Evolutionary conservation across 2,113 vertebrate species (phyloP).

Genomic region (Clarias batrachus): DNA sequence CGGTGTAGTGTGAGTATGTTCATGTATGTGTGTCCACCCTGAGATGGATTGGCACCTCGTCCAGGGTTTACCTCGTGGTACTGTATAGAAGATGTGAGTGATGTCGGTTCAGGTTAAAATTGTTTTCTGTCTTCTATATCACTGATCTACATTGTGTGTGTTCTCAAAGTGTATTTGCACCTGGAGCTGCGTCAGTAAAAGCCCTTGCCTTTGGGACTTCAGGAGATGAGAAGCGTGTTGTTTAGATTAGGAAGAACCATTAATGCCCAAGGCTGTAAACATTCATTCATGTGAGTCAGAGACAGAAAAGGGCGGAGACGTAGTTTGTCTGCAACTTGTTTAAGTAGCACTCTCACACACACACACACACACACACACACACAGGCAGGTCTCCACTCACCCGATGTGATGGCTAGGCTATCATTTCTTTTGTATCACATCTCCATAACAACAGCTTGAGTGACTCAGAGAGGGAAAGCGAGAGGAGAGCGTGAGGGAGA

Average conservation of each 20-base stretch:
- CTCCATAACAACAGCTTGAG: conserved; percentile 78
- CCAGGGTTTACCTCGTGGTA: too few relatives aligned
- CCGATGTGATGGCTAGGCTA: conserved; percentile 54
- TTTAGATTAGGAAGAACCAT: background rate
- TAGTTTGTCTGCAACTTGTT: conserved; percentile 32
- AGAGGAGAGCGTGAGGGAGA: conserved; percentile 33
- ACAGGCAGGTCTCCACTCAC: conserved; percentile 16
- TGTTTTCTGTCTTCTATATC: background rate
- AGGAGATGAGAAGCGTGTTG: background rate
- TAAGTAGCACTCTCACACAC: conserved; percentile 17
- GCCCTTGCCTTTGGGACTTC: background rate
- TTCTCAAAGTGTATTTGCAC: background rate
- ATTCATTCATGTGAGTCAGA: background rate
- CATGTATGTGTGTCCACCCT: too few relatives aligned
- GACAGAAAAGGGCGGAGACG: background rate
- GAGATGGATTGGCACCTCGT: too few relatives aligned
- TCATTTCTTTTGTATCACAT: conserved; percentile 72
- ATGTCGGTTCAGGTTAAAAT: background rate
- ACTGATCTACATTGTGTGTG: background rate
- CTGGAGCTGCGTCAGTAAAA: background rate
- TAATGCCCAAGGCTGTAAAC: background rate
- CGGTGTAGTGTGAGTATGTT: too few relatives aligned
- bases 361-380: background rate
- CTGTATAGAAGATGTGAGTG: too few relatives aligned
- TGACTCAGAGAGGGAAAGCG: conserved; percentile 33